These are phyloP conservation scores for Dolichotis patagonum DNA, from an alignment of 2,113 vertebrate genomes.

Conservation along the genomic window DNA sequence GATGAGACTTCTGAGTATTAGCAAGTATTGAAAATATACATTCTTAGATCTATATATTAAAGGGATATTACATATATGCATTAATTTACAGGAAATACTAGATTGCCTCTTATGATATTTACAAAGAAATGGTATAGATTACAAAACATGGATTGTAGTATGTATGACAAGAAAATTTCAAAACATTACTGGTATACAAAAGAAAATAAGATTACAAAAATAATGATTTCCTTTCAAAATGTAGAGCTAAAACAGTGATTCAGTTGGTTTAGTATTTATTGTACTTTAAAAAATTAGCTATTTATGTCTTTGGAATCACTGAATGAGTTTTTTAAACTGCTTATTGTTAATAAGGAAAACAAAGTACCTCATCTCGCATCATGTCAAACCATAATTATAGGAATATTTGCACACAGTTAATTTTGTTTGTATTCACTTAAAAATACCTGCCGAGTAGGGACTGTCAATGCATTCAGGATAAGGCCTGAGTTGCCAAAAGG, in stretches of 20 bases:
- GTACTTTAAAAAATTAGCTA: not conserved
- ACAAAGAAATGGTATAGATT: not conserved
- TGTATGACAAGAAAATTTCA: not conserved
- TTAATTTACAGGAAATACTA: not conserved
- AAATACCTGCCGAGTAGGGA: conserved; percentile 69
- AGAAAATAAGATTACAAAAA: not conserved
- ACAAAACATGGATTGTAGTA: not conserved
- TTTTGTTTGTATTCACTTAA: conserved; percentile 78
- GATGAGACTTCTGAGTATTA: not conserved
- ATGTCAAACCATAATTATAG: conserved; percentile 66
- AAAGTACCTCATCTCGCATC: conserved; percentile 44
- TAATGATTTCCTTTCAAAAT: not conserved
- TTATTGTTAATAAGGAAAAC: conserved; percentile 58
- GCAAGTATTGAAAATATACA: not conserved
- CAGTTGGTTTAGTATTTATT: not conserved
- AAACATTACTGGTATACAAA: not conserved
- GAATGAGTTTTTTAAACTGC: conserved; percentile 47
- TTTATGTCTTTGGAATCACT: conserved; percentile 30
- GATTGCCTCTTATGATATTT: not conserved
- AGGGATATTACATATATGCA: not conserved
- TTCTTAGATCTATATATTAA: not conserved
- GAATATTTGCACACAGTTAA: conserved; percentile 73
- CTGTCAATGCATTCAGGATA: conserved; percentile 34
- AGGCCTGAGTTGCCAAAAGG: conserved; percentile 52
- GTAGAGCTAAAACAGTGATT: not conserved